Conservation (phyloP, 2,888 invertebrate species). For the Pachymerium ferrugineum region DNA sequence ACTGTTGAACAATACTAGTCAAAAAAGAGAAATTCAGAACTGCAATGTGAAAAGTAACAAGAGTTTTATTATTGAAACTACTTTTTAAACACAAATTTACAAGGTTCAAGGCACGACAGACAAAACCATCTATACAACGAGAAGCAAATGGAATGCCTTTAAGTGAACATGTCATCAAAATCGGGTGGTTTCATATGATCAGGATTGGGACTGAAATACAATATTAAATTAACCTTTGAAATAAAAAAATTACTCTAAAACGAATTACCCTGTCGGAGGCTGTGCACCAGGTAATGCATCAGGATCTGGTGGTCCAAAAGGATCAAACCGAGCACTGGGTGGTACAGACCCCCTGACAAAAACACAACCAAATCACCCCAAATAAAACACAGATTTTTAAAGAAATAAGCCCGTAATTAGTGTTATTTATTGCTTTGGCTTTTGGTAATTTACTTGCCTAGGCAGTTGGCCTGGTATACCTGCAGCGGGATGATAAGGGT, state of each 20-base stretch:
- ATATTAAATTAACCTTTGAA: not conserved
- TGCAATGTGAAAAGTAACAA: constrained; percentile 5
- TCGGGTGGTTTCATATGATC: constrained; percentile 73
- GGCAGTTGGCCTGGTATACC: constrained; percentile 25
- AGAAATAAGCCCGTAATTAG: not conserved
- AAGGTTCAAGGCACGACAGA: constrained; percentile 17
- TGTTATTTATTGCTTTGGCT: not conserved
- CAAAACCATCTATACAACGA: constrained; percentile 4
- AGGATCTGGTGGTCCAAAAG: constrained; percentile 64
- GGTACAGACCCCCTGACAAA: constrained; percentile 59
- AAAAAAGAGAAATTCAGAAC: too few relatives aligned
- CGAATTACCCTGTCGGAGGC: constrained; percentile 17
- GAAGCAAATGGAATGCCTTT: constrained; percentile 41
- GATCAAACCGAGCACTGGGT: constrained; percentile 79
- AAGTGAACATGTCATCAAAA: constrained; percentile 71
- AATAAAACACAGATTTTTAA: not conserved
- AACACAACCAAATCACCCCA: not conserved
- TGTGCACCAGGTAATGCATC: constrained; percentile 38
- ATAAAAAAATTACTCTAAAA: not conserved
- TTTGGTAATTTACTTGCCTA: constrained; percentile 6
- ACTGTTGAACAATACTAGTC: too few relatives aligned
- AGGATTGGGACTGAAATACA: constrained; percentile 55
- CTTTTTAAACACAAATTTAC: constrained; percentile 11
- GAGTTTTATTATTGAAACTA: too few relatives aligned
- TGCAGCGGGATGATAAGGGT: not conserved